Conservation (phyloP, 2,113 vertebrate genomes). For the Caretta caretta region DNA sequence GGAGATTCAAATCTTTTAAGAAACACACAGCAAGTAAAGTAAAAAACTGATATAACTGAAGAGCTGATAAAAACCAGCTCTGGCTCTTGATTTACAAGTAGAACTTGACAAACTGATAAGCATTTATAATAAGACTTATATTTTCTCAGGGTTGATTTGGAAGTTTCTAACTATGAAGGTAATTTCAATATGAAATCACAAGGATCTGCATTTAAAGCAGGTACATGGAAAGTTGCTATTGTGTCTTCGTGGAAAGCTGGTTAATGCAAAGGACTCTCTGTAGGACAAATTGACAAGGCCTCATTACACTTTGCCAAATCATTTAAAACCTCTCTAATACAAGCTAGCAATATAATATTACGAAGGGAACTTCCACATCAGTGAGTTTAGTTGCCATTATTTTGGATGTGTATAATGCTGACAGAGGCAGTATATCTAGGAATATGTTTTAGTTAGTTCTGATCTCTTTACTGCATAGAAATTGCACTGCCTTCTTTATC, state of each 20-base stretch:
- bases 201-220: neutral
- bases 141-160: neutral
- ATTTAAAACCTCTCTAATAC: neutral
- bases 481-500: slow-evolving; percentile 10
- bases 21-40: neutral
- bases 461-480: neutral
- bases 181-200: neutral
- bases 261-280: neutral
- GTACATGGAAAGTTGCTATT: neutral
- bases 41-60: neutral
- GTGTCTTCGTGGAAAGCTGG: neutral
- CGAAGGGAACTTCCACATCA: neutral
- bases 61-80: slow-evolving; percentile 2
- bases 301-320: neutral
- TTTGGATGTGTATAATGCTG: neutral
- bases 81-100: neutral
- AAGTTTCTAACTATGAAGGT: neutral
- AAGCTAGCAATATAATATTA: neutral
- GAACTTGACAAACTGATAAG: neutral
- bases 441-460: neutral
- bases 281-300: neutral
- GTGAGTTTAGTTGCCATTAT: neutral
- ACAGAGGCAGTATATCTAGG: neutral
- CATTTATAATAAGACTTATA: fast-evolving
- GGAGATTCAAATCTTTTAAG: slow-evolving; percentile 27